Evolutionary conservation across 2,888 invertebrate genomes (phyloP).

Genomic region (Dromius quadrimaculatus): DNA sequence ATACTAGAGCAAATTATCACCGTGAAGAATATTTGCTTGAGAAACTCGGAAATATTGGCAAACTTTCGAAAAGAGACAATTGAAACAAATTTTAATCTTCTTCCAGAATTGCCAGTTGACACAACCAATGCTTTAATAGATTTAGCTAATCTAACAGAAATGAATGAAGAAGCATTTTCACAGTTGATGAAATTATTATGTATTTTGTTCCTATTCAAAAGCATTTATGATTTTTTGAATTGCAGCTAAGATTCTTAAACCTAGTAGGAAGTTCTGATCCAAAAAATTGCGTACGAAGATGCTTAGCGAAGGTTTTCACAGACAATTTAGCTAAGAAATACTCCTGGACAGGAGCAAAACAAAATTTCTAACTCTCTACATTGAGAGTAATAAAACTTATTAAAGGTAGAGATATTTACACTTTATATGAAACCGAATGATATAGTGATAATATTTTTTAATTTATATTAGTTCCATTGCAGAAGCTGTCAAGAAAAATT

Average conservation of each 20-base stretch:
- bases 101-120: too few relatives aligned
- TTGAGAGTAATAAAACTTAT: too few relatives aligned
- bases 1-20: not conserved
- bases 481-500: constrained; percentile 6
- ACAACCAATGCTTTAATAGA: not conserved
- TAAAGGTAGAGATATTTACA: too few relatives aligned
- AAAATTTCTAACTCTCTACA: too few relatives aligned
- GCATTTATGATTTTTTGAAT: not conserved
- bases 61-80: not conserved
- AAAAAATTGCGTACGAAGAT: not conserved
- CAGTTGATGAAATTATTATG: not conserved
- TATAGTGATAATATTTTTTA: too few relatives aligned
- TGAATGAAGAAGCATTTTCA: not conserved
- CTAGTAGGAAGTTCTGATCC: not conserved
- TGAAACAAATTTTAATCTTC: too few relatives aligned
- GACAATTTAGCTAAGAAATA: not conserved
- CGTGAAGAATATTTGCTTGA: not conserved
- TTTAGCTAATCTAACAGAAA: not conserved
- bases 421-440: too few relatives aligned
- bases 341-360: constrained; percentile 5
- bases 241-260: not conserved
- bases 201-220: not conserved
- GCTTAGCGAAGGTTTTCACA: not conserved
- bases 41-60: not conserved
- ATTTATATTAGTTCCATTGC: not conserved